Conservation (phyloP, 2,113 vertebrate genomes). For the Pygoscelis antarcticus region DNA sequence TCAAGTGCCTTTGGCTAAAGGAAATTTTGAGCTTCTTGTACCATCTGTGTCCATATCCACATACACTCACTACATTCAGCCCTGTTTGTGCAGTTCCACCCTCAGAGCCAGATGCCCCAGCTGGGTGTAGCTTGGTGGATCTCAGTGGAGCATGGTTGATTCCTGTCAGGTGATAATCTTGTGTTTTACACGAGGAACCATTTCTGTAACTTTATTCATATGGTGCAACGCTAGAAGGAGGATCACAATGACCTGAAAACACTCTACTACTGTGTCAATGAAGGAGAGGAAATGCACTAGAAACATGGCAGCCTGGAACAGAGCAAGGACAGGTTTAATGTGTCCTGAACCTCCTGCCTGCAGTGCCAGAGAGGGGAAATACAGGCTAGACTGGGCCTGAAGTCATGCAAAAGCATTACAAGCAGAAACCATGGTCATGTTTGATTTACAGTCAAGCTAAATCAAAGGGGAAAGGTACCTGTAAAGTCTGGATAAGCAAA, state of each 20-base stretch:
- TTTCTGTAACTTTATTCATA: background rate
- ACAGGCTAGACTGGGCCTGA: background rate
- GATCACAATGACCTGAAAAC: background rate
- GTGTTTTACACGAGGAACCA: background rate
- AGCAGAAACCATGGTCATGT: background rate
- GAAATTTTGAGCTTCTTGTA: background rate
- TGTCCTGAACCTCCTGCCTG: background rate
- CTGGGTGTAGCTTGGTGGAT: background rate
- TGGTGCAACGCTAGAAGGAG: background rate
- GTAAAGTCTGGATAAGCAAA: background rate
- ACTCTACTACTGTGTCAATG: background rate
- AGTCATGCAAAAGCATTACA: background rate
- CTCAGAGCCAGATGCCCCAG: background rate
- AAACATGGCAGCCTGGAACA: background rate
- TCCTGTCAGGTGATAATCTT: background rate
- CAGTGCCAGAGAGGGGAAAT: background rate
- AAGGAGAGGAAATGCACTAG: background rate
- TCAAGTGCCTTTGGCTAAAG: constrained; percentile 28
- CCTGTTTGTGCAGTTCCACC: background rate
- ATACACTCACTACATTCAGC: background rate
- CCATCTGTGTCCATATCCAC: background rate
- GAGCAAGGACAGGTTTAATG: background rate
- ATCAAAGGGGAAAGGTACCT: background rate
- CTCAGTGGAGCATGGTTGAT: background rate
- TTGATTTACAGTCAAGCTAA: background rate